Evolutionary conservation across 2,888 invertebrate species (phyloP).

Genomic region (Phorcus lineatus): DNA sequence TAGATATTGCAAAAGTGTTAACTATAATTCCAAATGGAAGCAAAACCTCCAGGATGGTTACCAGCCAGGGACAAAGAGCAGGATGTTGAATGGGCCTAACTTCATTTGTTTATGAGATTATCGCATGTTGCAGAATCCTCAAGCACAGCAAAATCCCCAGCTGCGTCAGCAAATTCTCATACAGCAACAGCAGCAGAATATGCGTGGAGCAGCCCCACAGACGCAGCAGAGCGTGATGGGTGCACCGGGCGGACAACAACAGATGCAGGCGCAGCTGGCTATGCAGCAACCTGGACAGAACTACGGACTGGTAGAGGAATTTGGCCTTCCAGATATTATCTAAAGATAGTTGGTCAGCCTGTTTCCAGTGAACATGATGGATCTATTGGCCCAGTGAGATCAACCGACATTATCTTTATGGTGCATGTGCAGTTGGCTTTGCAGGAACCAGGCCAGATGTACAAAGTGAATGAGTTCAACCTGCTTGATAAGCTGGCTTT

Average conservation of each 20-base stretch:
- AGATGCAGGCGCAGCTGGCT: constrained; percentile 43
- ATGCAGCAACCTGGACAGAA: constrained; percentile 37
- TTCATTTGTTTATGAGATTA: too few species aligned
- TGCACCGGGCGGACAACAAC: constrained; percentile 34
- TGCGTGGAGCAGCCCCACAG: constrained; percentile 37
- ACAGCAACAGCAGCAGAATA: constrained; percentile 41
- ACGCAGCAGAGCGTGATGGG: constrained; percentile 37
- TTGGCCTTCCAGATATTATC: constrained; percentile 36
- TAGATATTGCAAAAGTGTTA: too few species aligned
- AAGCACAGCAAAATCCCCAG: constrained; percentile 23
- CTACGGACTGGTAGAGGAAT: constrained; percentile 42
- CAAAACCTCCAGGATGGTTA: too few species aligned
- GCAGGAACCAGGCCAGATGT: too few species aligned
- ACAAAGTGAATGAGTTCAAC: too few species aligned
- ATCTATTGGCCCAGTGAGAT: too few species aligned
- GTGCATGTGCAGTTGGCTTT: too few species aligned
- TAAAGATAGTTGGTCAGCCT: neutral
- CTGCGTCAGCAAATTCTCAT: constrained; percentile 26
- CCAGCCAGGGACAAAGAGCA: too few species aligned
- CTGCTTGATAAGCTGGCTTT: too few species aligned
- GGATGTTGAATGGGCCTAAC: too few species aligned
- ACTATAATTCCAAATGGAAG: too few species aligned
- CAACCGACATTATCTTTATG: too few species aligned
- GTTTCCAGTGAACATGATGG: neutral
- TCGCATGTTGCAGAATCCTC: neutral